These are phyloP conservation scores for Drosophila arawakana DNA, from an alignment of 1,140 invertebrate species.

Conservation along the genomic window DNA sequence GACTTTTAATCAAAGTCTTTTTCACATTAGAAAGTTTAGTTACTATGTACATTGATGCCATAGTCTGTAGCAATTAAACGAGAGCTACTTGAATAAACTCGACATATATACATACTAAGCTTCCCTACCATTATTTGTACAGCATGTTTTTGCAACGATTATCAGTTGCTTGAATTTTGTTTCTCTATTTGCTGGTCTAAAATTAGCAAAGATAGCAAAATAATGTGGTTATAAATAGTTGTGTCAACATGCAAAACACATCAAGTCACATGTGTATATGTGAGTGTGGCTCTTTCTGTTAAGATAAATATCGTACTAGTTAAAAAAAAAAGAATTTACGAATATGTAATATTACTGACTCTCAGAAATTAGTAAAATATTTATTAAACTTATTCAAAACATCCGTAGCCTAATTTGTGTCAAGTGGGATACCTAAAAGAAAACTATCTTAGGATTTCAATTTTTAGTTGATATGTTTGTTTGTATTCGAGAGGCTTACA, in stretches of 20 bases:
- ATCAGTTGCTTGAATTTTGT: constrained; percentile 58
- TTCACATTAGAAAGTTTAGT: too few relatives aligned
- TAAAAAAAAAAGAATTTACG: neutral
- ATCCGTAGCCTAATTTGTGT: neutral
- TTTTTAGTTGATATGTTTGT: neutral
- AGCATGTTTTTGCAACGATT: constrained; percentile 74
- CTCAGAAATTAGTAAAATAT: neutral
- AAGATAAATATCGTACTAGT: constrained; percentile 16
- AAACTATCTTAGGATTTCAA: too few relatives aligned
- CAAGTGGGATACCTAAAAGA: neutral
- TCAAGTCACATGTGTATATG: constrained; percentile 52
- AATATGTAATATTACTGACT: neutral
- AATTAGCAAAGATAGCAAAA: constrained; percentile 75
- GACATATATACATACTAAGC: neutral
- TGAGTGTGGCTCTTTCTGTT: constrained; percentile 26
- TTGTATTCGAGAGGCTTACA: constrained; percentile 43
- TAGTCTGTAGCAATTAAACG: constrained; percentile 8
- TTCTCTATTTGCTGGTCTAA: constrained; percentile 65
- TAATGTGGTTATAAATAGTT: constrained; percentile 76
- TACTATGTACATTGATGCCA: neutral
- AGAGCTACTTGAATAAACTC: constrained; percentile 10
- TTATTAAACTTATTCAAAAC: neutral
- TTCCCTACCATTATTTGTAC: constrained; percentile 61
- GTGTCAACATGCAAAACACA: constrained; percentile 63
- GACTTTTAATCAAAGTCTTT: too few relatives aligned